Conservation (phyloP, 2,113 vertebrate genomes). For the Notarius lentiginosus region DNA sequence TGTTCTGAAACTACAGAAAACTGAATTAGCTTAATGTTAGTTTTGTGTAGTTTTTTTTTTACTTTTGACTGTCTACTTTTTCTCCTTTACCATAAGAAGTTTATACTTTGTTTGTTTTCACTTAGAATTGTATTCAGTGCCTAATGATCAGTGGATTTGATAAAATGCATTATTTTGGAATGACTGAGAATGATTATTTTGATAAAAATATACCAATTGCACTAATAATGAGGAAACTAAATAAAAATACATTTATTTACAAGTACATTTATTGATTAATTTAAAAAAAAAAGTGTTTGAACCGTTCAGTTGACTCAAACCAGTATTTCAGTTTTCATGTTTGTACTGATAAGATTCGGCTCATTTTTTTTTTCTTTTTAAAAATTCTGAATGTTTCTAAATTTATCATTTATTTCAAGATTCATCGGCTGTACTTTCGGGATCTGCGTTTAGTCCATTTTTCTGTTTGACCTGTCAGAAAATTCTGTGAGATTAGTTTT, state of each 20-base stretch:
- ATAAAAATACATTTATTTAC: background rate
- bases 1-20: background rate
- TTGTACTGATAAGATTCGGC: background rate
- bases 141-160: background rate
- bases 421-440: background rate
- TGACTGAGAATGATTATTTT: background rate
- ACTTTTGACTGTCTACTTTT: background rate
- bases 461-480: background rate
- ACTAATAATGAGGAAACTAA: background rate
- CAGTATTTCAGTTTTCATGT: background rate
- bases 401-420: background rate
- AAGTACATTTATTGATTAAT: background rate
- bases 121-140: background rate
- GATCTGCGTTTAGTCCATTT: background rate
- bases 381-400: background rate
- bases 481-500: no score
- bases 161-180: background rate
- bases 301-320: background rate
- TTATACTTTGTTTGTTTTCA: background rate
- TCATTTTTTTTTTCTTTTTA: background rate
- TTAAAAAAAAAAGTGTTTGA: background rate
- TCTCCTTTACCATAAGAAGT: no score
- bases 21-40: background rate
- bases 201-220: background rate
- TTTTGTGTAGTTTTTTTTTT: background rate